Evolutionary conservation across 2,888 invertebrate genomes (phyloP), one percentile per base, ranked within the genome.

Genomic region (Halictus ligatus): DNA sequence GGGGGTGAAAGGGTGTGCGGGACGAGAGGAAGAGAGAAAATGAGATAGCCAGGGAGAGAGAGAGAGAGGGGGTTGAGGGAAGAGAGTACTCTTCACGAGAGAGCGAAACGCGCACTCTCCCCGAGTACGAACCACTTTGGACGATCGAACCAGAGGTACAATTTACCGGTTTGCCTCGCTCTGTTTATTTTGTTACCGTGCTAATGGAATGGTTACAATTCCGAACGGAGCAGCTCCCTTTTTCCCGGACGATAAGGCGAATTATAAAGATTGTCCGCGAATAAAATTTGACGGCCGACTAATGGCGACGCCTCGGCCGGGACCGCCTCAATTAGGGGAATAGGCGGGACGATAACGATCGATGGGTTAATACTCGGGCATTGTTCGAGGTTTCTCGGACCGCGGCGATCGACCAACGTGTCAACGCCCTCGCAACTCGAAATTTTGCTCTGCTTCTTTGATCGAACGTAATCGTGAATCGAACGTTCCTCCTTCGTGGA

Each of bases 161-260:
- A 88, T 88, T 87, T 87, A 87, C 85, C 81, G 85, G 88, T 81
- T 85, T 87, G 85, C 84, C 86, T 84, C 84, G 86, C 81, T 88
- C 84, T 86, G 84, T 88, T 86, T 86, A 87, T 87, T 88, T 87
- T 84, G 86, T 88, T 84, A 84, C 74, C 83, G 82, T 84, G 87
- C 84, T 87, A 88, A 88, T 88, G 86, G 86, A 86, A 88, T 84
- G 86, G 88, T 86, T 84, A 80, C 86, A 86, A 88, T 86, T 88
- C 80, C 76, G 84, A 83, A 60, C 81, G 84, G 67, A 73, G 69
- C 87, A 72, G 67, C 69, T 74, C 64, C 75, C 75, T 73, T 79
- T 79, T 83, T 69, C 77, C 75, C 64, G 29, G 77, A 21, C 86
- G 85, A 85, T 85, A 85, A 86, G 85, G 79, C 85, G 86, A 86